Base-by-base conservation (phyloP, 2,797 vertebrate species). In the Alcedo quadribrachys region DNA sequence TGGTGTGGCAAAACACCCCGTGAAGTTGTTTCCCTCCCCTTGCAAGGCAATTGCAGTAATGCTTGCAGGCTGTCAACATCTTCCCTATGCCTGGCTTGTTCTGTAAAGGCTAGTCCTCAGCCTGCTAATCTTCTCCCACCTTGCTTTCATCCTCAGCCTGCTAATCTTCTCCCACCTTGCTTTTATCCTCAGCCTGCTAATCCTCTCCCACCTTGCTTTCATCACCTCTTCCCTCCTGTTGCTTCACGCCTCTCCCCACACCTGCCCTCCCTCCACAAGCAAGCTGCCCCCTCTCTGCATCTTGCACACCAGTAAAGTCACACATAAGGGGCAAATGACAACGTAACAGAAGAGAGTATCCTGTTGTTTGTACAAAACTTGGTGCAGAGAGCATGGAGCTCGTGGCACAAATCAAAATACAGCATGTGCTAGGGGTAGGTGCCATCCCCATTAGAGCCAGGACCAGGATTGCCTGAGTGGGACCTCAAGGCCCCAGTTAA, bases 171-270 rank as follows among this genome's bases (percentile, higher is more conserved):
- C 63, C 63, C 53, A 76, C 17, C 11, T 32, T 2, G 8, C 68
- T 93, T 90, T 80, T 71, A 63, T 16, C 78, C 48, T 50, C 48
- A 50, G 48, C 62, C 51, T 66, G 55, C 81, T 79, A 30, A 55
- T 67, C 71, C 35, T 82, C 89, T 95, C 63, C 63, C 53, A 76
- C 17, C 11, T 32, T 2, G 8, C 68, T 93, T 90, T 80, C 79
- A 63, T 16, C 78, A 89, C 19, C 65, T 78, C 45, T 78, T 87
- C 69, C n/a, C 42, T 84, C 10, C 1, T 0, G 0, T 50, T 1
- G 3, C 76, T 68, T 57, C 66, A 57, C 5, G 2, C 66, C 62
- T 87, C 57, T 62, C 13, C 58, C 21, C 42, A 62, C 68, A 17
- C 78, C 51, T 65, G 30, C 21, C 35, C 37, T 53, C 37, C 40